Percentiles rank a stretch among this genome's conserved stretches.
phyloP scores from a whole-genome alignment of 2,113 vertebrate species.

The Chlamydotis undulata region DNA sequence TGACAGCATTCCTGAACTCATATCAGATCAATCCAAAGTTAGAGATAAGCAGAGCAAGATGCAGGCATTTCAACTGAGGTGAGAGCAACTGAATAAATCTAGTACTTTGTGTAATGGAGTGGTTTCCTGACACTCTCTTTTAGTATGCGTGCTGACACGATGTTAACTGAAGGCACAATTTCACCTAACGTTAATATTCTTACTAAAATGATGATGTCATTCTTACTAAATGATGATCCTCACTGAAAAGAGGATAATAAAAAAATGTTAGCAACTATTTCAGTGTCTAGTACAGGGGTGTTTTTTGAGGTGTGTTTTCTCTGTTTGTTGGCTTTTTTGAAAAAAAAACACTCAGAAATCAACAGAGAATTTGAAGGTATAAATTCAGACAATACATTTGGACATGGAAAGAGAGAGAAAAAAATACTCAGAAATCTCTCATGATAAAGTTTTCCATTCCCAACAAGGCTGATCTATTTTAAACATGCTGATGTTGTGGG shows the following conservation, averaged over 20 bases:
- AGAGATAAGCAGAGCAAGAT: background rate
- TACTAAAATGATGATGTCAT: background rate
- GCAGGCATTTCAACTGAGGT: background rate
- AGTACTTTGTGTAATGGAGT: background rate
- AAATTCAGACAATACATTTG: background rate
- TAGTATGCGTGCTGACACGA: background rate
- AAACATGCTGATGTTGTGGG: background rate
- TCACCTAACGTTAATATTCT: background rate
- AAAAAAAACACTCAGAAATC: background rate
- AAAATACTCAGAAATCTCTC: background rate
- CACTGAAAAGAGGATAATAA: background rate
- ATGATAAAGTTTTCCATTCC: background rate
- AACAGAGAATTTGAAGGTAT: background rate
- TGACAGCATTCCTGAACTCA: background rate
- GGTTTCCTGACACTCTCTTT: background rate
- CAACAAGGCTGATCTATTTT: background rate
- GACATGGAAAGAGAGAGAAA: background rate
- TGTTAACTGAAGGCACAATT: background rate
- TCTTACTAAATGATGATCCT: background rate
- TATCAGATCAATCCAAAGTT: background rate
- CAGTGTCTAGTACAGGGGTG: background rate
- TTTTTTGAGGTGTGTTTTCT: background rate
- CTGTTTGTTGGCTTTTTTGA: background rate
- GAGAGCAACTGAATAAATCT: background rate
- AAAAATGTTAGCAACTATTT: background rate